Evolutionary conservation across 2,113 vertebrate species (phyloP).

Genomic region (Pseudorhombus dupliciocellatus): DNA sequence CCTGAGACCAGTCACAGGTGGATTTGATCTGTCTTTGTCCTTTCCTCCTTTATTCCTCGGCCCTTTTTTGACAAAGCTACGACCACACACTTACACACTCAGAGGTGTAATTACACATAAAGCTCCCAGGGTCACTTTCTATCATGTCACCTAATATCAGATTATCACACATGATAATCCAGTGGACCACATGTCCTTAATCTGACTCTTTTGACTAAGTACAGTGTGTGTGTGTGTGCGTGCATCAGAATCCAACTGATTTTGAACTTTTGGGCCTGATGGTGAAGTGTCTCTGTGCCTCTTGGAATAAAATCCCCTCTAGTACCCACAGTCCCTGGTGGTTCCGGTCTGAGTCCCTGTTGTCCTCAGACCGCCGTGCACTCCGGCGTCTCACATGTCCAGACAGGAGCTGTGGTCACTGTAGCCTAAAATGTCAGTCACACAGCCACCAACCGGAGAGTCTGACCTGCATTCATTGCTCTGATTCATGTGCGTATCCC

Average conservation of each 20-base stretch:
- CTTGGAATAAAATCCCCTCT: no score
- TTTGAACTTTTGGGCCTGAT: no score
- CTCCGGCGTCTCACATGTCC: constrained; percentile 7
- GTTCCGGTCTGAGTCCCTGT: neutral
- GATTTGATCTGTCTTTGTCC: neutral
- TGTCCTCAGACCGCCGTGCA: neutral
- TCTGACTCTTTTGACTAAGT: neutral
- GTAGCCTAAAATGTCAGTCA: constrained; percentile 48
- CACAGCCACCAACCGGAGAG: constrained; percentile 34
- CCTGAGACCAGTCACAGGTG: neutral
- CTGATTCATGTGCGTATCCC: constrained; percentile 57
- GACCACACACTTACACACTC: neutral
- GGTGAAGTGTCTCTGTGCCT: no score
- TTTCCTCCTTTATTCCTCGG: no score
- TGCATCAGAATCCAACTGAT: neutral
- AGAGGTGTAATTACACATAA: neutral
- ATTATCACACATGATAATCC: constrained; percentile 47
- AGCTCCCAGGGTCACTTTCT: neutral
- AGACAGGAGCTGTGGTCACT: constrained; percentile 23
- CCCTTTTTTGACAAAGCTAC: no score
- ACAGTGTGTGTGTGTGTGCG: neutral
- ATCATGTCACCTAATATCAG: constrained; percentile 4
- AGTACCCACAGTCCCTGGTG: no score
- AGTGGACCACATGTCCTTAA: constrained; percentile 23
- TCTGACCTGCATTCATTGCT: constrained; percentile 54